Percentiles rank a stretch among this genome's conserved stretches.
phyloP scores from a whole-genome alignment of 2,113 vertebrate species.

The Psettodes erumei region DNA sequence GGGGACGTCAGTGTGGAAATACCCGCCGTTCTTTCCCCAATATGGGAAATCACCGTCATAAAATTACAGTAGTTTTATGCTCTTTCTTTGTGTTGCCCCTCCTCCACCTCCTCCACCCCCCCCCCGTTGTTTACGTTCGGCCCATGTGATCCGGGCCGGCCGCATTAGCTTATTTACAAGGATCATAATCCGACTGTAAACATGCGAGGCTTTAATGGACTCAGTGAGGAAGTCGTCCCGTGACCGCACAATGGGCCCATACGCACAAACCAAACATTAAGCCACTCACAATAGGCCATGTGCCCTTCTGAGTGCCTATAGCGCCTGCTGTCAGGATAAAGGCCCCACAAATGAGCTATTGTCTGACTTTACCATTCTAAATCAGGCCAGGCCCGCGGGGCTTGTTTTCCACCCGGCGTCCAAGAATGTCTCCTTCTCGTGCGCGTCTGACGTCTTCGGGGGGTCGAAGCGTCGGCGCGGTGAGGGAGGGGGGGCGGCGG shows the following conservation, averaged over 20 bases:
- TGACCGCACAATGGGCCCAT: constrained; percentile 69
- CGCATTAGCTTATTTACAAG: constrained; percentile 75
- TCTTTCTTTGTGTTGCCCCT: constrained; percentile 14
- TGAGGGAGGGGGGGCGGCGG: too few relatives aligned
- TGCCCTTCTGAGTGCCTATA: constrained; percentile 58
- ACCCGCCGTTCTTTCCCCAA: constrained; percentile 2
- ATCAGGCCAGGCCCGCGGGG: constrained; percentile 63
- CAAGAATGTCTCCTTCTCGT: constrained; percentile 65
- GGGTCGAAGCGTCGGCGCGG: too few relatives aligned
- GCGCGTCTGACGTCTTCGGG: too few relatives aligned
- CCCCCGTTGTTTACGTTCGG: constrained; percentile 47
- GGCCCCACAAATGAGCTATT: constrained; percentile 78
- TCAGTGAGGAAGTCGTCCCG: constrained; percentile 68
- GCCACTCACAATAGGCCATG: constrained; percentile 73
- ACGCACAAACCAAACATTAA: constrained; percentile 67
- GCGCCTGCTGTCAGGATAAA: constrained; percentile 73
- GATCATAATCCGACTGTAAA: constrained; percentile 77
- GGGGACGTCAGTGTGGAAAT: constrained; percentile 38
- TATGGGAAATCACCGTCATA: constrained; percentile 42
- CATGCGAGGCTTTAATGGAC: constrained; percentile 69
- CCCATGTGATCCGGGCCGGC: constrained; percentile 57
- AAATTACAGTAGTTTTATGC: not conserved
- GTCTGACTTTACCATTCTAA: constrained; percentile 68
- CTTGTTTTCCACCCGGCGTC: constrained; percentile 55
- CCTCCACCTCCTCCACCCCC: not conserved